Percentiles rank a stretch among this genome's conserved stretches.
phyloP scores from a whole-genome alignment of 2,888 invertebrate genomes.

The Saturnia pavonia region DNA sequence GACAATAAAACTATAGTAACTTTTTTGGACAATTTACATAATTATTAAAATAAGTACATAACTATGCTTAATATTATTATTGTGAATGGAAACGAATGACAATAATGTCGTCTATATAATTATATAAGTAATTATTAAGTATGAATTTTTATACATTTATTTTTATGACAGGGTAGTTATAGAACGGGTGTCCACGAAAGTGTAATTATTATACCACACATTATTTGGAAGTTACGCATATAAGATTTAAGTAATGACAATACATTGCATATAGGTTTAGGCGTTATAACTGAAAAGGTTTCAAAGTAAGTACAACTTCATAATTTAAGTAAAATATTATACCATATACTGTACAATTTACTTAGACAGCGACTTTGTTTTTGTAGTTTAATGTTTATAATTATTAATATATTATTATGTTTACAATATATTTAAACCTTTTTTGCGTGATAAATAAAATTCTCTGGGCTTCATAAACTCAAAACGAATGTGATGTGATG shows the following conservation, averaged over 20 bases:
- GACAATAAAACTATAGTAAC: conserved; percentile 41
- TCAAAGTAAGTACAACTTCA: background rate
- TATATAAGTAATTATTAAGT: conserved; percentile 22
- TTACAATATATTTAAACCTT: too few species aligned
- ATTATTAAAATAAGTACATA: conserved; percentile 24
- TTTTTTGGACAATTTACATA: conserved; percentile 51
- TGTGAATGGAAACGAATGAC: conserved; percentile 37
- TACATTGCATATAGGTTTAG: background rate
- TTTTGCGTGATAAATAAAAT: background rate
- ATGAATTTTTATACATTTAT: conserved; percentile 28
- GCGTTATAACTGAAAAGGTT: background rate
- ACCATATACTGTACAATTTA: too few species aligned
- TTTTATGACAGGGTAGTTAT: conserved; percentile 32
- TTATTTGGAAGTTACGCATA: background rate
- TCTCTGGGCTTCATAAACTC: background rate
- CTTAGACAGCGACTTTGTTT: too few species aligned
- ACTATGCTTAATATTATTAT: conserved; percentile 20
- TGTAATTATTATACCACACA: background rate
- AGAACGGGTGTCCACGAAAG: background rate
- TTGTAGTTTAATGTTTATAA: background rate
- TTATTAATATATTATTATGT: too few species aligned
- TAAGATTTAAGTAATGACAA: background rate
- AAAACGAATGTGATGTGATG: background rate
- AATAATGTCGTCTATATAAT: conserved; percentile 46
- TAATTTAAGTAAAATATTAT: background rate